A percentile compares a stretch with the other conserved stretches of the same genome.
These are phyloP conservation scores for Papilio helenus DNA, from an alignment of 1,140 invertebrate genomes.

Conservation along the genomic window DNA sequence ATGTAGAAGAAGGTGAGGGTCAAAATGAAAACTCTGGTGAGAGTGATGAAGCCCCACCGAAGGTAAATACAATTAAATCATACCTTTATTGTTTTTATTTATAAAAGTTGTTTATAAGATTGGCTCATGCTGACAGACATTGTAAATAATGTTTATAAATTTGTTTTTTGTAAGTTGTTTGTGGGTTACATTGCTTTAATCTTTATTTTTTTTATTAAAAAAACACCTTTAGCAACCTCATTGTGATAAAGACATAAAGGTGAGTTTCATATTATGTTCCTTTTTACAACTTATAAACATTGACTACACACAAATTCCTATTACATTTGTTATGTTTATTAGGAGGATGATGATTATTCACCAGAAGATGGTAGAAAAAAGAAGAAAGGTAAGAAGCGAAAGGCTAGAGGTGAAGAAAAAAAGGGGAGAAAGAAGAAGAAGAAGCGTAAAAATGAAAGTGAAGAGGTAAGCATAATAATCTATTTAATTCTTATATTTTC, in stretches of 20 bases:
- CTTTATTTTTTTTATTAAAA: background rate
- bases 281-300: background rate
- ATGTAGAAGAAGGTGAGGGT: slow-evolving; percentile 85
- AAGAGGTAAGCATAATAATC: slow-evolving; percentile 85
- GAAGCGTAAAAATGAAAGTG: slow-evolving; percentile 95
- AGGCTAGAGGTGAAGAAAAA: slow-evolving; percentile 93
- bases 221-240: background rate
- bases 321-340: slow-evolving; percentile 44
- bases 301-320: background rate
- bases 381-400: slow-evolving; percentile 96
- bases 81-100: slow-evolving; percentile 3
- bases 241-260: no score
- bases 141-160: slow-evolving; percentile 34
- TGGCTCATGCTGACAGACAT: background rate
- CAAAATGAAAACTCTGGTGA: slow-evolving; percentile 88
- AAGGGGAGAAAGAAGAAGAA: slow-evolving; percentile 97
- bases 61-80: slow-evolving; percentile 61
- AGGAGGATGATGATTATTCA: slow-evolving; percentile 94
- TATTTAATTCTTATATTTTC: background rate
- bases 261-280: background rate
- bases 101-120: slow-evolving; percentile 12
- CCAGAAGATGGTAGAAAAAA: slow-evolving; percentile 92
- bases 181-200: background rate
- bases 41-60: slow-evolving; percentile 87
- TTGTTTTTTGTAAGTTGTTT: slow-evolving; percentile 19